A percentile compares a stretch with the other conserved stretches of the same genome.
These are phyloP conservation scores for Ispidina lecontei DNA, from an alignment of 2,797 vertebrate species.

Conservation along the genomic window DNA sequence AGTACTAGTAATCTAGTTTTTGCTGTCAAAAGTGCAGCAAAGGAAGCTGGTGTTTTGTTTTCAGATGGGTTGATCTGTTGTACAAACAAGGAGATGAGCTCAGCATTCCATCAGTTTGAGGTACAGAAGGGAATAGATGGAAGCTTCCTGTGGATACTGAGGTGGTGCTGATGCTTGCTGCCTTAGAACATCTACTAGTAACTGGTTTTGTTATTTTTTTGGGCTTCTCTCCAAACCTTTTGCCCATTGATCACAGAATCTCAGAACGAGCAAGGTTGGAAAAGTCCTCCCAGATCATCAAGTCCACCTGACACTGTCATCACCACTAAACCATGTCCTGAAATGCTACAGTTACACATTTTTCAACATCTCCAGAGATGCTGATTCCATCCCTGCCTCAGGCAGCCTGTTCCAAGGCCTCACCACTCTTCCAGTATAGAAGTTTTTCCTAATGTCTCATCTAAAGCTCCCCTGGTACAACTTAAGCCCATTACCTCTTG, in stretches of 20 bases:
- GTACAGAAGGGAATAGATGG: not conserved
- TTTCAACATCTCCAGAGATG: no score
- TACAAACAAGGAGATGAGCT: not conserved
- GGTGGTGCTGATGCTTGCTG: not conserved
- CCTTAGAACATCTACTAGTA: not conserved
- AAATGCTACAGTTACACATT: no score
- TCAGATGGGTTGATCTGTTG: not conserved
- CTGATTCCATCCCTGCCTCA: no score
- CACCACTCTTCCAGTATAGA: no score
- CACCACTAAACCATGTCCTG: no score
- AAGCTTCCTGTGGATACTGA: not conserved
- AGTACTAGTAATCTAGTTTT: not conserved
- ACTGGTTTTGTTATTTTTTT: not conserved
- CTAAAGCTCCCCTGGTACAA: no score
- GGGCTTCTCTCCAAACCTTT: not conserved
- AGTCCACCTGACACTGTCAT: no score
- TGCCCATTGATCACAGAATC: not conserved
- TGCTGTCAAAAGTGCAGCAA: not conserved
- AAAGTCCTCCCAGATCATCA: no score
- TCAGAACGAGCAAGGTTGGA: no score
- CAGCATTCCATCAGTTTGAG: not conserved
- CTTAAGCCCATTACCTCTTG: no score
- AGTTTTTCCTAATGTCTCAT: no score
- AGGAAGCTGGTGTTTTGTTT: not conserved
- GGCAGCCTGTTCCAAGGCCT: no score